Conservation (phyloP, 2,113 vertebrate species). For the Trogon surrucura region DNA sequence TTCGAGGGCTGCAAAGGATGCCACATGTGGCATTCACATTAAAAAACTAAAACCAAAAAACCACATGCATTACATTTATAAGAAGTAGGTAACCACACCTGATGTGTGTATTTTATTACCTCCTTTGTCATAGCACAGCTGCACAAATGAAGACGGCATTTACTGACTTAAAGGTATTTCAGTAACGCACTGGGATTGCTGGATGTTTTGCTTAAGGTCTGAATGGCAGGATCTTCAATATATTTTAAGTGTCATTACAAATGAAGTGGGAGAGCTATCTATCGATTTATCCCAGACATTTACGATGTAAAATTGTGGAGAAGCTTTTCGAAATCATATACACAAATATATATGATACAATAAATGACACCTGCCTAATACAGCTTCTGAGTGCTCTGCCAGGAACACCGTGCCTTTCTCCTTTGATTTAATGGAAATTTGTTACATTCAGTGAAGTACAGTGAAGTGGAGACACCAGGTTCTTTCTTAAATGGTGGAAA, state of each 20-base stretch:
- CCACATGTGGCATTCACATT: neutral
- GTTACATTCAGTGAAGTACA: conserved; percentile 33
- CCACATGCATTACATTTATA: neutral
- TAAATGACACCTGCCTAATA: neutral
- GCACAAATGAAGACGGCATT: neutral
- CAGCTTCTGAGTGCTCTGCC: neutral
- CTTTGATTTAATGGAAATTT: conserved; percentile 69
- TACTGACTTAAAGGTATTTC: neutral
- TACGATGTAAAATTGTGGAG: neutral
- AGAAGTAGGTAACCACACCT: neutral
- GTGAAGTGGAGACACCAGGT: conserved; percentile 43
- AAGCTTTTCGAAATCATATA: neutral
- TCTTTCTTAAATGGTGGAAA: conserved; percentile 68
- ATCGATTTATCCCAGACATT: neutral
- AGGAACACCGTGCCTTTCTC: conserved; percentile 2
- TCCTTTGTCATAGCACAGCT: neutral
- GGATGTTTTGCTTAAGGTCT: neutral
- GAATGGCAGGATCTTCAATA: neutral
- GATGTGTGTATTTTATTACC: neutral
- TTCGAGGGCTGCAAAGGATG: neutral
- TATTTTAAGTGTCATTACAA: neutral
- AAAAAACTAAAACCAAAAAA: neutral
- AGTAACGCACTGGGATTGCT: neutral
- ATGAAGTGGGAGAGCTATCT: neutral
- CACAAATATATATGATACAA: neutral